phyloP scores from a whole-genome alignment of 2,113 vertebrate species.

The Trematocara zebra region DNA sequence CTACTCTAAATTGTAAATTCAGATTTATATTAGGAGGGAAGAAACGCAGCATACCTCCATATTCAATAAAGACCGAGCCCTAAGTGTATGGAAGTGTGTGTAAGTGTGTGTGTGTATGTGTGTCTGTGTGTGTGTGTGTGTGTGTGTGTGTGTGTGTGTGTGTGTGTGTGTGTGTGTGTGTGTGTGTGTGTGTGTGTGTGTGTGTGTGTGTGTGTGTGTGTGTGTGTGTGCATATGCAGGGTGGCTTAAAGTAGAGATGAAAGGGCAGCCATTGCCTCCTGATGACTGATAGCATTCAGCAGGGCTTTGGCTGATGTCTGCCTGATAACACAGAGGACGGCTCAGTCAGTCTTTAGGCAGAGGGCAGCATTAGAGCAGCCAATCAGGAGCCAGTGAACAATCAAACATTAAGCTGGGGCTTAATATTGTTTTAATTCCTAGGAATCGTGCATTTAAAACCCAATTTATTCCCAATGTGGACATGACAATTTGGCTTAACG shows the following conservation, averaged over 20 bases:
- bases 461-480: not conserved
- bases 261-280: conserved; percentile 57
- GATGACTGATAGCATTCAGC: conserved; percentile 67
- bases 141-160: not conserved
- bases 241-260: conserved; percentile 55
- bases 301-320: conserved; percentile 53
- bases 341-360: not conserved
- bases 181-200: too few relatives aligned
- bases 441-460: not conserved
- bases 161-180: accelerated
- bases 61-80: conserved; percentile 12
- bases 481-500: not conserved
- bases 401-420: not conserved
- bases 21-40: not conserved
- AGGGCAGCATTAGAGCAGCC: not conserved
- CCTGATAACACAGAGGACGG: conserved; percentile 55
- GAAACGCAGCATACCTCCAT: not conserved
- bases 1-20: not conserved
- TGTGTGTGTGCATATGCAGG: not conserved
- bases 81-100: not conserved
- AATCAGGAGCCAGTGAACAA: not conserved
- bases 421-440: not conserved
- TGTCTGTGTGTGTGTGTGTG: not conserved
- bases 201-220: not conserved
- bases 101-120: not conserved